Evolutionary conservation across 2,113 vertebrate genomes (phyloP), one percentile per base, ranked within the genome.

Genomic region (Sceloporus undulatus): DNA sequence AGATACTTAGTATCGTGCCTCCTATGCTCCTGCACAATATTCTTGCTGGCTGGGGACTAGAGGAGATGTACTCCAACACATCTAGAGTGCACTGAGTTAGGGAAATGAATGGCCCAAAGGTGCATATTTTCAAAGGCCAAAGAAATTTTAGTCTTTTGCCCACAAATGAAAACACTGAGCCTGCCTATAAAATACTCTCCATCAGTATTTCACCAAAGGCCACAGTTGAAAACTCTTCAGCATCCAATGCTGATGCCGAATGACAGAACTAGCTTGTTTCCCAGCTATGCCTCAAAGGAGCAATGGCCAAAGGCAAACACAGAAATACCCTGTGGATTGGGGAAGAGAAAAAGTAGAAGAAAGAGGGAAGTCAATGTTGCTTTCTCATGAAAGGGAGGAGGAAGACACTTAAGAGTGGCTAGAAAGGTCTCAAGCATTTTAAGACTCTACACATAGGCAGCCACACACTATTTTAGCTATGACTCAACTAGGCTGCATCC

Each of bases 281-380:
- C 73, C 56, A 65, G 40, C 56, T 77, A 76, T 21, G 25, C 16
- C 73, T 48, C 56, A 42, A 62, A 77, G 25, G 62, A 85, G 27
- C 56, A 62, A 65, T 65, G 42, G 56, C 56, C 84, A 85, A 85
- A 77, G 2, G 27, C 56, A 85, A 48, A 77, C 25, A n/a, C 74
- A 85, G 62, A 85, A 77, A 29, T 85, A 54, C 11, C 23, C 71
- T 85, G 73, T 40, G 13, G 48, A 40, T 75, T 29, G 48, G 48
- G 48, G 5, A 79, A 79, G 48, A 65, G 79, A 81, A 65, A 40
- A 3, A 13, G 19, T 40, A 10, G 71, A 73, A 14, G n/a, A 73
- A 73, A 34, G n/a, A 14, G n/a, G 71, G 5, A 66, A 40, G 21
- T 40, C 59, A 65, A 19, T 2, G 14, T n/a, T 29, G n/a, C 56